phyloP scores from a whole-genome alignment of 1,140 invertebrate genomes.

The Drosophila bocqueti region DNA sequence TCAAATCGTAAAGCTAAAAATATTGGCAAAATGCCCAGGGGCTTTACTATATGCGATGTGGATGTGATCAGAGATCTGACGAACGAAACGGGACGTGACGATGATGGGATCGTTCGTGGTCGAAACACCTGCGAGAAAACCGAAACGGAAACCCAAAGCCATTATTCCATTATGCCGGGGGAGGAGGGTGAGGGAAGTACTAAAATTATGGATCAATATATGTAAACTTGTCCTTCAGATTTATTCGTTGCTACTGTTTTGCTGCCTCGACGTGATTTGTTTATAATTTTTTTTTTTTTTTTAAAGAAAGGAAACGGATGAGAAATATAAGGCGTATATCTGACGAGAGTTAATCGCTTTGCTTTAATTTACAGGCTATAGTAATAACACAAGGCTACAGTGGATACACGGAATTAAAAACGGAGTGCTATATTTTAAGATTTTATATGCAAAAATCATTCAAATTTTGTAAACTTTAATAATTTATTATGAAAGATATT shows the following conservation, averaged over 20 bases:
- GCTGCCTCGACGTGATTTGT: constrained; percentile 37
- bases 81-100: constrained; percentile 32
- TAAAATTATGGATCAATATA: constrained; percentile 43
- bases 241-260: background rate
- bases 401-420: no score
- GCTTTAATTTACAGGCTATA: background rate
- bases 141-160: constrained; percentile 48
- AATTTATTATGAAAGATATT: background rate
- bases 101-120: constrained; percentile 18
- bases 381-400: background rate
- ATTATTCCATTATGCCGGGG: constrained; percentile 25
- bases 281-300: constrained; percentile 25
- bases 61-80: constrained; percentile 21
- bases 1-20: constrained; percentile 26
- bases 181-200: background rate
- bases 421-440: no score
- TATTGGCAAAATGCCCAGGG: constrained; percentile 29
- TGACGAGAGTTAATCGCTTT: background rate
- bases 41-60: constrained; percentile 16
- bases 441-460: background rate
- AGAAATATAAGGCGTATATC: background rate
- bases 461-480: background rate
- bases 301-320: constrained; percentile 3
- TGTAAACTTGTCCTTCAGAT: constrained; percentile 46
- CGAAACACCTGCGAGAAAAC: constrained; percentile 41